These are phyloP conservation scores for Capreolus pygargus DNA, from an alignment of 2,113 vertebrate genomes.

Conservation along the genomic window DNA sequence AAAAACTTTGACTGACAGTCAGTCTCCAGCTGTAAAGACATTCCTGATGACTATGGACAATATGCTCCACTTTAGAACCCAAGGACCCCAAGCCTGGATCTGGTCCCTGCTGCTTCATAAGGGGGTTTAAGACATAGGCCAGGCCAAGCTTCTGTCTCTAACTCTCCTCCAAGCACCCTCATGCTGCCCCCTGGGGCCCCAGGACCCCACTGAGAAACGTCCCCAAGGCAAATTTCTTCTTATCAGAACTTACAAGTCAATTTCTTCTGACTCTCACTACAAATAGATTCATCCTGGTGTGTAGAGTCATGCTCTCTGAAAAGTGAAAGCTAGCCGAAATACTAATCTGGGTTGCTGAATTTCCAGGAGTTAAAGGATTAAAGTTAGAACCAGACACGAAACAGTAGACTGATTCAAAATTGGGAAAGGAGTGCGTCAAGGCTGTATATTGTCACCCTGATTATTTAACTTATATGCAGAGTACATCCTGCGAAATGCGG, in stretches of 20 bases:
- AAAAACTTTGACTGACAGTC: background rate
- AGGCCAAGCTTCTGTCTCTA: background rate
- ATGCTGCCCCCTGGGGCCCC: background rate
- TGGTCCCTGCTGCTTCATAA: background rate
- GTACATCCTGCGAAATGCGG: rapidly evolving
- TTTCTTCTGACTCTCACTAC: background rate
- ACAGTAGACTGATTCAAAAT: background rate
- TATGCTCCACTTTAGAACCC: background rate
- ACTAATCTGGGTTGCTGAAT: background rate
- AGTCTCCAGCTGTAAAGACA: background rate
- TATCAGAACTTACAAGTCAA: background rate
- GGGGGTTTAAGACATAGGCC: background rate
- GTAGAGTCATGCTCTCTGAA: background rate
- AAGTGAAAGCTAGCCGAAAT: background rate
- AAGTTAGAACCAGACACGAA: background rate
- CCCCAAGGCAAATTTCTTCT: background rate
- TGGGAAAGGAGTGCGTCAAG: background rate
- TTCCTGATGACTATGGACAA: background rate
- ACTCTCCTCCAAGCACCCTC: background rate
- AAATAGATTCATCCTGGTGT: background rate
- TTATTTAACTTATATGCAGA: background rate
- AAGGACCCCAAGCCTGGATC: background rate
- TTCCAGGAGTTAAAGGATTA: background rate
- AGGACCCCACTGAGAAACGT: background rate
- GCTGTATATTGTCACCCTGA: background rate